These are phyloP conservation scores for Nyctibius grandis DNA, from an alignment of 2,797 vertebrate species.

Conservation along the genomic window DNA sequence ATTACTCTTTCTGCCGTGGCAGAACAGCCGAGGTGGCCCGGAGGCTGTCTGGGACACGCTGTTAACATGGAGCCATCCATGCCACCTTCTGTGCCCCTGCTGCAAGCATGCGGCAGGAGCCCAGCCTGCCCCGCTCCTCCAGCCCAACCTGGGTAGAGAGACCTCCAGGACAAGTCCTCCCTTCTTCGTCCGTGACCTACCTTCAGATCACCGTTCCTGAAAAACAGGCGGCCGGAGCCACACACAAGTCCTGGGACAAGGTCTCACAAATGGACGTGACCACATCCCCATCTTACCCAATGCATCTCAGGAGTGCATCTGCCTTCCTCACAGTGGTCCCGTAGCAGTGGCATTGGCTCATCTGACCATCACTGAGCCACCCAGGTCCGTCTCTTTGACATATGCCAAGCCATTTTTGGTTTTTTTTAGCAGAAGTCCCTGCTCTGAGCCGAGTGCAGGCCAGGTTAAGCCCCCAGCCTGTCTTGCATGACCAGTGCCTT, in stretches of 20 bases:
- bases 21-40: neutral
- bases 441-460: neutral
- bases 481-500: rapidly evolving
- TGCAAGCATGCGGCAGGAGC: neutral
- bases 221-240: rapidly evolving
- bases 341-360: neutral
- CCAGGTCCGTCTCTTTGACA: rapidly evolving
- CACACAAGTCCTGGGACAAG: neutral
- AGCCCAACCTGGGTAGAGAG: neutral
- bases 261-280: rapidly evolving
- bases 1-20: neutral
- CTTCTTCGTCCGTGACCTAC: neutral
- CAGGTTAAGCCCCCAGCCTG: neutral
- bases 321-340: too few relatives aligned
- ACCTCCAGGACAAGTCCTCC: neutral
- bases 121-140: neutral
- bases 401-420: neutral
- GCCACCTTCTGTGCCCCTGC: neutral
- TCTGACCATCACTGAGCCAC: neutral
- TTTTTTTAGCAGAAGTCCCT: neutral
- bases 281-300: rapidly evolving
- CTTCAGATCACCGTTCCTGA: neutral
- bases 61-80: neutral
- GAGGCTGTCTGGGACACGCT: neutral
- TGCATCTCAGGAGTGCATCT: neutral